phyloP scores from a whole-genome alignment of 2,888 invertebrate species.

The Xanthia icteritia region DNA sequence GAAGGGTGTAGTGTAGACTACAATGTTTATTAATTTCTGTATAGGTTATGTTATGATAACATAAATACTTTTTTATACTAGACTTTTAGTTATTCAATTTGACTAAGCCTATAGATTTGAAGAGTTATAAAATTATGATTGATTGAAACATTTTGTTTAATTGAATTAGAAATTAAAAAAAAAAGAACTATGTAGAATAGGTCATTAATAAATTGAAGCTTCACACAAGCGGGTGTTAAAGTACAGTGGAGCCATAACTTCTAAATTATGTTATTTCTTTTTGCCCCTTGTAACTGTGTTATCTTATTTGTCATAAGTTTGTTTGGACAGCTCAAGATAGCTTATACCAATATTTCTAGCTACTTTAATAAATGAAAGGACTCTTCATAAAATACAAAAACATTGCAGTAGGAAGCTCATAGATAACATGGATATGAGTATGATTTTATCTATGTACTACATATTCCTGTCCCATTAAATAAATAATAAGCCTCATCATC shows the following conservation, averaged over 20 bases:
- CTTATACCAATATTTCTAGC: slow-evolving; percentile 35
- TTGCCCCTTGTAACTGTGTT: slow-evolving; percentile 24
- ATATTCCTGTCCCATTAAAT: neutral
- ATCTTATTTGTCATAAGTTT: slow-evolving; percentile 48
- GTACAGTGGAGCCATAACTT: too few relatives aligned
- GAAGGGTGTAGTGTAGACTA: neutral
- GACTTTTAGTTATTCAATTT: neutral
- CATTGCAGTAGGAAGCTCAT: neutral
- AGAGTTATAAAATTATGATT: neutral
- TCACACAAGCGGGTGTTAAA: too few relatives aligned
- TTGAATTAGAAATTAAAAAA: neutral
- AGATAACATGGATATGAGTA: neutral
- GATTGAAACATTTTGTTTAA: neutral
- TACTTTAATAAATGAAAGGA: neutral
- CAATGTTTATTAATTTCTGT: slow-evolving; percentile 10
- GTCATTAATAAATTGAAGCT: too few relatives aligned
- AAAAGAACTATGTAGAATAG: neutral
- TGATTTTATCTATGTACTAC: neutral
- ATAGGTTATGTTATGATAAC: slow-evolving; percentile 64
- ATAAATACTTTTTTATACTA: slow-evolving; percentile 16
- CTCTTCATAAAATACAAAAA: neutral
- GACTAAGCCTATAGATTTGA: neutral
- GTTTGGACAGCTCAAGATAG: slow-evolving; percentile 27
- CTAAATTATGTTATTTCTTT: slow-evolving; percentile 24
- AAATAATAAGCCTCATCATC: neutral